phyloP scores from a whole-genome alignment of 1,140 invertebrate genomes.

The Theocolax elegans region DNA sequence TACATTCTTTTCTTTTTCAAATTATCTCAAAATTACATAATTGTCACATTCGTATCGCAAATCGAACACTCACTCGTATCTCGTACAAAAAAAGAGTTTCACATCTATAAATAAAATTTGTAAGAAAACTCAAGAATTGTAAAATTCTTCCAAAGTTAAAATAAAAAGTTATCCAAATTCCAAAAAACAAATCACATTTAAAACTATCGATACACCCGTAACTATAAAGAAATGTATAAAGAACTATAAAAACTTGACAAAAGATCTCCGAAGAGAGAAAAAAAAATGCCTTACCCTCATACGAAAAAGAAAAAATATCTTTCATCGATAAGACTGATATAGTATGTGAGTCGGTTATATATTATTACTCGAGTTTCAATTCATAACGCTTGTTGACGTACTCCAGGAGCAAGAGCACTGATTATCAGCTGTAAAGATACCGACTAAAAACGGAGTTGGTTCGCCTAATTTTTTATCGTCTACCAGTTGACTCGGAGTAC shows the following conservation, averaged over 20 bases:
- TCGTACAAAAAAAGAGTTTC: too few relatives aligned
- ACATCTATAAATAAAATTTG: too few relatives aligned
- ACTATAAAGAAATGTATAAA: too few relatives aligned
- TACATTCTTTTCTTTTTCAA: too few relatives aligned
- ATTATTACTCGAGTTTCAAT: not conserved
- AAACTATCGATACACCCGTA: too few relatives aligned
- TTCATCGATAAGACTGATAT: not conserved
- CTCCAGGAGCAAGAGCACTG: not conserved
- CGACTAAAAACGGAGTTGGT: not conserved
- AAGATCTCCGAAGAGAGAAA: not conserved
- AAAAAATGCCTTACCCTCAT: not conserved
- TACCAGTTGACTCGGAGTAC: not conserved
- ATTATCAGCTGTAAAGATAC: not conserved
- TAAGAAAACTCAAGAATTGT: too few relatives aligned
- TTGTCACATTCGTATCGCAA: too few relatives aligned
- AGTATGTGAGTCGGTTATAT: not conserved
- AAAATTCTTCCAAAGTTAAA: too few relatives aligned
- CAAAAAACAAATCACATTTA: too few relatives aligned
- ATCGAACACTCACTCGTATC: too few relatives aligned
- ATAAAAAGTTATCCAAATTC: too few relatives aligned
- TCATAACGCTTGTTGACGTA: not conserved
- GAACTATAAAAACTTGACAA: not conserved
- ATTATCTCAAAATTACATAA: too few relatives aligned
- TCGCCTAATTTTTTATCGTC: slow-evolving; percentile 27
- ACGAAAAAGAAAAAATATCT: not conserved